Base-by-base conservation (phyloP, 1,140 invertebrate species). In the Zaprionus nigranus region DNA sequence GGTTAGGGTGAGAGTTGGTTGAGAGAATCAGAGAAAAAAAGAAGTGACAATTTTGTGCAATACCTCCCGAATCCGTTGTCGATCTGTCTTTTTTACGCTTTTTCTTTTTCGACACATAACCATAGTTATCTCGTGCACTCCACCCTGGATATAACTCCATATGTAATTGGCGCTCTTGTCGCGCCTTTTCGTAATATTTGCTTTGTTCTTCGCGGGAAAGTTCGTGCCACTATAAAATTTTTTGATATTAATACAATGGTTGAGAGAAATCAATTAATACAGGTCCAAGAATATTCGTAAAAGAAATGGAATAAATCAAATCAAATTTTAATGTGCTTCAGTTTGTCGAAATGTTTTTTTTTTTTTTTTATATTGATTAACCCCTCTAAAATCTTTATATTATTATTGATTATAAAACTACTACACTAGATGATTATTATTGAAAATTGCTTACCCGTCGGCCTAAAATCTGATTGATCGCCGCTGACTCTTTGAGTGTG, bases 181-280 rank as follows among this genome's bases (percentile, higher is more conserved):
- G 95, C 93, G 99, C 99, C 96, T 99, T 95, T 99, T n/a, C 99
- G 96, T 99, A 99, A 96, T 99, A 99, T 95, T 99, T 97, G n/a
- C n/a, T n/a, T 95, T 99, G 99, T 95, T 99, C 99, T 94, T 99
- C 97, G 94, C 98, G 96, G 94, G 97, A 98, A 95, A 99, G 95
- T 93, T 97, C 97, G 95, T 99, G 99, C 99, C 99, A 99, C 98
- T 99, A 96, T 78, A 91, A 92, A 91, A 82, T 43, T 57, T 65
- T 72, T 70, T n/a, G 9, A 69, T 64, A 75, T 87, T 73, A 78
- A 87, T 82, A 64, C 77, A 49, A 51, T 60, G 53, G 53, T 51
- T 51, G 46, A 51, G 20, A 51, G 5, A 51, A 79, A 87, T 79
- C 62, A 63, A 62, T 87, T 79, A 82, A 15, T 30, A 46, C 3